Percentiles rank a stretch among this genome's conserved stretches.
These are phyloP conservation scores for Hermetia illucens DNA, from an alignment of 1,140 invertebrate species.

Conservation along the genomic window DNA sequence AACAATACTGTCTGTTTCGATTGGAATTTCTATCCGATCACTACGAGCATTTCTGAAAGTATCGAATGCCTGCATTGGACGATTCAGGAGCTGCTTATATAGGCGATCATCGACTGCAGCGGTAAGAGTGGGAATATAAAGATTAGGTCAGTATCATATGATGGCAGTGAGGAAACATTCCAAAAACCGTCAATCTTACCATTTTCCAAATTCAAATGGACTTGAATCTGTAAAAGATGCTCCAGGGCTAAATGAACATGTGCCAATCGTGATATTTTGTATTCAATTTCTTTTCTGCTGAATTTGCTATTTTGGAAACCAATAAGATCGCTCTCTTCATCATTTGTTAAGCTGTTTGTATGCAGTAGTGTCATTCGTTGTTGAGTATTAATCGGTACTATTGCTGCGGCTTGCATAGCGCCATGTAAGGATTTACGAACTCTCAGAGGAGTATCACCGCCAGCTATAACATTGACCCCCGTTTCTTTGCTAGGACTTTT, in stretches of 20 bases:
- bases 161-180: neutral
- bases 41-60: slow-evolving; percentile 15
- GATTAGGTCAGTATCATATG: neutral
- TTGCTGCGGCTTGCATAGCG: slow-evolving; percentile 8
- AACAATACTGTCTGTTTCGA: slow-evolving; percentile 18
- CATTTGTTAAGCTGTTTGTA: slow-evolving; percentile 6
- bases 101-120: slow-evolving; percentile 19
- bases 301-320: slow-evolving; percentile 28
- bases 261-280: slow-evolving; percentile 16
- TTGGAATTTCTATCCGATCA: slow-evolving; percentile 21
- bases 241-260: slow-evolving; percentile 26
- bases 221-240: slow-evolving; percentile 25
- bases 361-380: slow-evolving; percentile 22
- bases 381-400: no score
- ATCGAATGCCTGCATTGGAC: slow-evolving; percentile 12
- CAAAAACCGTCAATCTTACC: slow-evolving; percentile 9
- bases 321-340: slow-evolving; percentile 12
- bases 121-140: neutral
- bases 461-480: neutral
- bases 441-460: slow-evolving; percentile 11
- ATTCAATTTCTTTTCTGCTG: slow-evolving; percentile 15
- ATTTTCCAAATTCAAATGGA: slow-evolving; percentile 24
- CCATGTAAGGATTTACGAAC: slow-evolving; percentile 27
- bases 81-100: slow-evolving; percentile 18
- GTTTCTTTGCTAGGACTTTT: neutral